Evolutionary conservation across 2,888 invertebrate genomes (phyloP).

Genomic region (Hyalella azteca): DNA sequence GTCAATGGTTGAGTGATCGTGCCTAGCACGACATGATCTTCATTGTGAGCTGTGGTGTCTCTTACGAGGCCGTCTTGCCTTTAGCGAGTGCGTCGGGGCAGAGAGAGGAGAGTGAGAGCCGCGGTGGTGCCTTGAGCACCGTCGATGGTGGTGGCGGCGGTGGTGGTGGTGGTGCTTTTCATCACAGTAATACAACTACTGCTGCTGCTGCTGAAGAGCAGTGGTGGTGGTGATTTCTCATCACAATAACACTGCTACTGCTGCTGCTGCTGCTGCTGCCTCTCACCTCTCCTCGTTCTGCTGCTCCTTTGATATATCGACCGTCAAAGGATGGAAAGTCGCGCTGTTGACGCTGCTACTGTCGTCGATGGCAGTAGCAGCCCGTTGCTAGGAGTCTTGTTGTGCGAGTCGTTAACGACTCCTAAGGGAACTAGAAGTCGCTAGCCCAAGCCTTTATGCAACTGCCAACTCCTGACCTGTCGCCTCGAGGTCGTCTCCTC

Average conservation of each 20-base stretch:
- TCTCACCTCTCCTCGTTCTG: neutral
- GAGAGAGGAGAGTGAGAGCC: constrained; percentile 4
- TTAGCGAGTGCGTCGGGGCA: neutral
- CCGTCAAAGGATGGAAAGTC: neutral
- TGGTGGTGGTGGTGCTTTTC: neutral
- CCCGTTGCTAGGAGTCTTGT: neutral
- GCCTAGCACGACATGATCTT: neutral
- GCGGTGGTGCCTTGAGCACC: constrained; percentile 22
- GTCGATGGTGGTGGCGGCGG: neutral
- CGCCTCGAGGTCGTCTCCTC: neutral
- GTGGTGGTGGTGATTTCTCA: neutral
- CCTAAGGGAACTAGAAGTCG: neutral
- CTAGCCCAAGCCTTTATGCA: constrained; percentile 28
- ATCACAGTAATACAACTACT: constrained; percentile 1
- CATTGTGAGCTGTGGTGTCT: constrained; percentile 29
- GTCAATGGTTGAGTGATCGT: constrained; percentile 34
- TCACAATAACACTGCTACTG: neutral
- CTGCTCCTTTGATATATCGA: neutral
- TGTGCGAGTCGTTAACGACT: neutral
- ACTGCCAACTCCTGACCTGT: constrained; percentile 21
- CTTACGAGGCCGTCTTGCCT: neutral
- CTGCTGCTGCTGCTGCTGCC: neutral
- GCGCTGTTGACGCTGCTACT: neutral
- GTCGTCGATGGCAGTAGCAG: constrained; percentile 14
- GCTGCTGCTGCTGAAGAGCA: neutral